Conservation (phyloP, 1,140 invertebrate genomes). For the Hycleus cichorii region DNA sequence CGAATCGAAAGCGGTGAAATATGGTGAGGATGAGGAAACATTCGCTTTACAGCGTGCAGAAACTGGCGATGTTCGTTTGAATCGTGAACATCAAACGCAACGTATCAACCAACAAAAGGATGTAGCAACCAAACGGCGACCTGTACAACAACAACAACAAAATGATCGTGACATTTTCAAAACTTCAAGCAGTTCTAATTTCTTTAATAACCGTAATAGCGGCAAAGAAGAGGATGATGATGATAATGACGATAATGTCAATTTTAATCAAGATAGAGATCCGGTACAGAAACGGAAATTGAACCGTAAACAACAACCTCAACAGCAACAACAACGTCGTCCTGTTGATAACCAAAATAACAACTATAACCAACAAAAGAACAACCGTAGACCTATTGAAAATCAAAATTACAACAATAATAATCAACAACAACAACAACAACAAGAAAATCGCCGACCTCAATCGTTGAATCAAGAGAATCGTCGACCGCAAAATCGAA, state of each 20-base stretch:
- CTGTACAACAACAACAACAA: conserved; percentile 31
- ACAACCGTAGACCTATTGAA: not conserved
- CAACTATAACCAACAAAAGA: conserved; percentile 23
- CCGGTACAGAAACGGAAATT: conserved; percentile 38
- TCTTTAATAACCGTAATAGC: conserved; percentile 56
- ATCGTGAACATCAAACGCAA: conserved; percentile 36
- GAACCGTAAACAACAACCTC: conserved; percentile 38
- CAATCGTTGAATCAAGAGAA: not conserved
- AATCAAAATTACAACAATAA: conserved; percentile 10
- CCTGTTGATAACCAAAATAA: conserved; percentile 25
- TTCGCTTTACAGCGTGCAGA: conserved; percentile 70
- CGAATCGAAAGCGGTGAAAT: conserved; percentile 53
- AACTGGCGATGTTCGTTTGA: conserved; percentile 53
- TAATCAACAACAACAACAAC: conserved; percentile 24
- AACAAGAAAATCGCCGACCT: conserved; percentile 16
- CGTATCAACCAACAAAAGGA: conserved; percentile 36
- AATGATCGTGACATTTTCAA: conserved; percentile 48
- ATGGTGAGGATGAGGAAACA: conserved; percentile 63
- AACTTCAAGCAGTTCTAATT: conserved; percentile 60
- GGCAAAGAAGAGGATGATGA: conserved; percentile 52
- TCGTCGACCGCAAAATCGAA: conserved; percentile 24
- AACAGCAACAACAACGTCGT: conserved; percentile 39
- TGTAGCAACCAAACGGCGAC: conserved; percentile 25
- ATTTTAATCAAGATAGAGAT: conserved; percentile 35
- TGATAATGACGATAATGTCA: conserved; percentile 41